A percentile compares a stretch with the other conserved stretches of the same genome.
phyloP scores from a whole-genome alignment of 1,140 invertebrate species.

The Spodoptera litura region DNA sequence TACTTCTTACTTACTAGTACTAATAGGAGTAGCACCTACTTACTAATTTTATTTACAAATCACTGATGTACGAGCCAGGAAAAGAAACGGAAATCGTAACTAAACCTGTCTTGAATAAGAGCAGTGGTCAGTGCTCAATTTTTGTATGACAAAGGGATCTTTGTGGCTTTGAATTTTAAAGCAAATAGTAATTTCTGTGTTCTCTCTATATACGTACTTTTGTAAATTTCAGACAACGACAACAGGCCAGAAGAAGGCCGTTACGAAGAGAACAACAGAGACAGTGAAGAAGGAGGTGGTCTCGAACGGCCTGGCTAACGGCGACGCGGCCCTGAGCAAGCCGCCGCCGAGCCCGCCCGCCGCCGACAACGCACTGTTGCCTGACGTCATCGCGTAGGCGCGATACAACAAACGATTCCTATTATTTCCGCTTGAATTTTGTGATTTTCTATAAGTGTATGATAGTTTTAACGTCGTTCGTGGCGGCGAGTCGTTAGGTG shows the following conservation, averaged over 20 bases:
- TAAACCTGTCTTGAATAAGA: too few relatives aligned
- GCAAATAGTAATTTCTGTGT: too few relatives aligned
- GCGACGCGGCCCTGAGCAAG: constrained; percentile 62
- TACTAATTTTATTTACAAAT: too few relatives aligned
- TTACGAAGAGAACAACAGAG: constrained; percentile 55
- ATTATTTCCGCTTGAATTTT: constrained; percentile 85
- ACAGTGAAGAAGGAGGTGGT: constrained; percentile 60
- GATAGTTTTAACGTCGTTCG: constrained; percentile 77
- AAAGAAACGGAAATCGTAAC: too few relatives aligned
- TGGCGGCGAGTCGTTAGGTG: constrained; percentile 77
- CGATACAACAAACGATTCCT: constrained; percentile 67
- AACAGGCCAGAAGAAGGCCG: constrained; percentile 55
- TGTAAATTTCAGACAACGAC: constrained; percentile 59
- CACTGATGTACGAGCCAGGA: too few relatives aligned
- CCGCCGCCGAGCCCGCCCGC: constrained; percentile 76
- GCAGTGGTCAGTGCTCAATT: too few relatives aligned
- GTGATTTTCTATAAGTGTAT: constrained; percentile 85
- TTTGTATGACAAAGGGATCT: too few relatives aligned
- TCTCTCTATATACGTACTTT: background rate
- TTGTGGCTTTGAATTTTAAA: too few relatives aligned
- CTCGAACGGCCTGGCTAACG: constrained; percentile 64
- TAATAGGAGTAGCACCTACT: too few relatives aligned
- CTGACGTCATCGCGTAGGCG: constrained; percentile 82
- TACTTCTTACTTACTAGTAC: too few relatives aligned
- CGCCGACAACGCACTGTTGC: constrained; percentile 78